Percentiles rank a stretch among this genome's conserved stretches.
phyloP scores from a whole-genome alignment of 2,113 vertebrate species.

The Bambusicola thoracicus region DNA sequence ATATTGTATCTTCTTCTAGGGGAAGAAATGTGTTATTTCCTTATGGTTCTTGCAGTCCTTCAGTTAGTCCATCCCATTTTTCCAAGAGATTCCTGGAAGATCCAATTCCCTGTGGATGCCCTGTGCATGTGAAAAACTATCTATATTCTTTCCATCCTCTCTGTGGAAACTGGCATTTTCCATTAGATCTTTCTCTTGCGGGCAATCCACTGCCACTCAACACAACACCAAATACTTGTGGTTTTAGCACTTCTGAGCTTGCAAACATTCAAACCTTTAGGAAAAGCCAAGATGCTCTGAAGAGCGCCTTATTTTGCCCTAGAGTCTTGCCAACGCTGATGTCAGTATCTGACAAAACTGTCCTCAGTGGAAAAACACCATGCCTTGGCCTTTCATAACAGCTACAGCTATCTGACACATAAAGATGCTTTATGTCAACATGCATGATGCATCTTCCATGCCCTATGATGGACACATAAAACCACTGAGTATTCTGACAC shows the following conservation, averaged over 20 bases:
- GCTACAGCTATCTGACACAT: background rate
- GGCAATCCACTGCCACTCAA: background rate
- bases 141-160: background rate
- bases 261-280: conserved; percentile 8
- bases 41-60: background rate
- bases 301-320: background rate
- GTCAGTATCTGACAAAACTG: background rate
- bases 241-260: conserved; percentile 3
- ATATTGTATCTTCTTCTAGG: background rate
- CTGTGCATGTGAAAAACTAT: background rate
- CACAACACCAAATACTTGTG: conserved; percentile 23
- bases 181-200: background rate
- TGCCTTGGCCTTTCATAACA: background rate
- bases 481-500: background rate
- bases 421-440: background rate
- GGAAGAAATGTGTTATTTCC: background rate
- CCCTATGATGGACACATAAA: background rate
- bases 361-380: background rate
- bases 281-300: background rate
- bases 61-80: background rate
- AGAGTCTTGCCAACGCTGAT: background rate
- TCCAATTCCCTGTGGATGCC: background rate
- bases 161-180: background rate
- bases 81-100: background rate
- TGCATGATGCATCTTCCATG: background rate